phyloP scores from a whole-genome alignment of 2,888 invertebrate species.

The Amaurobius ferox region DNA sequence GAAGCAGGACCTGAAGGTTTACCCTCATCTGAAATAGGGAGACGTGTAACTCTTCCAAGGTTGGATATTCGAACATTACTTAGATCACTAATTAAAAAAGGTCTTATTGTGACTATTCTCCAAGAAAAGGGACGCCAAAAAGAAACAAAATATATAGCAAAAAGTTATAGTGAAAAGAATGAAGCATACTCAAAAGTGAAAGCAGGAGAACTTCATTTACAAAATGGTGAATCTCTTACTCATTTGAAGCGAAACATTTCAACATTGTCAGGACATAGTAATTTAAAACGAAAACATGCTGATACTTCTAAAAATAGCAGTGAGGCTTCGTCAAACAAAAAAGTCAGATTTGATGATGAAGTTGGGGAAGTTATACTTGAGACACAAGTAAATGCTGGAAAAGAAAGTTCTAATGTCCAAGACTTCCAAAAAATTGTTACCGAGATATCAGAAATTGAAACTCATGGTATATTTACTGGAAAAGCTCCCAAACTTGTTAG shows the following conservation, averaged over 20 bases:
- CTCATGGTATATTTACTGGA: background rate
- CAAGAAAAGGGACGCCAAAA: conserved; percentile 81
- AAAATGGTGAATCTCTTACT: background rate
- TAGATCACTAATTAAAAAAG: conserved; percentile 79
- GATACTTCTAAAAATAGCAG: background rate
- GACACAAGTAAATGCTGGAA: background rate
- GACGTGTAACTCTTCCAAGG: conserved; percentile 74
- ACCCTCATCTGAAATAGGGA: conserved; percentile 78
- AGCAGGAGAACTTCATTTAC: conserved; percentile 29
- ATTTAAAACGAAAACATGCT: conserved; percentile 9
- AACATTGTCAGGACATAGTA: background rate
- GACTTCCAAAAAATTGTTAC: conserved; percentile 25
- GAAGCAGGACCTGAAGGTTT: conserved; percentile 80
- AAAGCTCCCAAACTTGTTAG: conserved; percentile 33
- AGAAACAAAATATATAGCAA: conserved; percentile 75
- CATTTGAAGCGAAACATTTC: background rate
- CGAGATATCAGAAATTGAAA: conserved; percentile 22
- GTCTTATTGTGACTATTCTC: conserved; percentile 80
- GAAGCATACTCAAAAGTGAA: conserved; percentile 55
- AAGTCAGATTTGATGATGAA: conserved; percentile 12
- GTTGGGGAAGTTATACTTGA: background rate
- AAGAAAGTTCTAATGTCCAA: background rate
- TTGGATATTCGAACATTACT: conserved; percentile 75
- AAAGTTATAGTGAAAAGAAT: conserved; percentile 56
- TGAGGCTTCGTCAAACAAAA: background rate